Conservation (phyloP, 1,140 invertebrate genomes). For the Lepidurus apus region DNA sequence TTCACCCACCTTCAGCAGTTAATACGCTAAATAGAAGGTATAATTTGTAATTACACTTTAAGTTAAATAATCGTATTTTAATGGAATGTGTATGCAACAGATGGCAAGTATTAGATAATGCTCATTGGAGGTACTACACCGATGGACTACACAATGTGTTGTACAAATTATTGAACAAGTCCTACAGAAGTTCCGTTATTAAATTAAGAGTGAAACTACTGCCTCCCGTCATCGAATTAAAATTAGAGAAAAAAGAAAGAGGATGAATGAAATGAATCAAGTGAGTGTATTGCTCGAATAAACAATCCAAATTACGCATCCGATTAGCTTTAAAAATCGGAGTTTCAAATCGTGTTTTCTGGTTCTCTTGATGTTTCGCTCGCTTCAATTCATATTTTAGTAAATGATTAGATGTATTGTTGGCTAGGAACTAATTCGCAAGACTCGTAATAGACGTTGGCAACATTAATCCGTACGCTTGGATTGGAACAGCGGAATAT, state of each 20-base stretch:
- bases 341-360: too few species aligned
- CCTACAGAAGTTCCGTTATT: neutral
- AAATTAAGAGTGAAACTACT: neutral
- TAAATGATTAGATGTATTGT: neutral
- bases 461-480: neutral
- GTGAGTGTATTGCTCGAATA: neutral
- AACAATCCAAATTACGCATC: neutral
- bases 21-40: neutral
- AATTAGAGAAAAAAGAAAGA: neutral
- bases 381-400: too few species aligned
- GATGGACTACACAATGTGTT: neutral
- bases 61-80: neutral
- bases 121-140: neutral
- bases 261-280: neutral
- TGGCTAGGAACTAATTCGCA: too few species aligned
- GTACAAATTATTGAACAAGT: neutral
- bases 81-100: neutral
- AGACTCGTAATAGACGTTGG: neutral
- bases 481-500: neutral
- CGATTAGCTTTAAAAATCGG: neutral
- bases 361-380: too few species aligned
- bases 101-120: constrained; percentile 1
- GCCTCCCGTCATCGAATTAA: neutral
- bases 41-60: neutral
- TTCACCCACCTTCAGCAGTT: neutral